Base-by-base conservation (phyloP, 2,797 vertebrate genomes). In the Gorsachius magnificus region DNA sequence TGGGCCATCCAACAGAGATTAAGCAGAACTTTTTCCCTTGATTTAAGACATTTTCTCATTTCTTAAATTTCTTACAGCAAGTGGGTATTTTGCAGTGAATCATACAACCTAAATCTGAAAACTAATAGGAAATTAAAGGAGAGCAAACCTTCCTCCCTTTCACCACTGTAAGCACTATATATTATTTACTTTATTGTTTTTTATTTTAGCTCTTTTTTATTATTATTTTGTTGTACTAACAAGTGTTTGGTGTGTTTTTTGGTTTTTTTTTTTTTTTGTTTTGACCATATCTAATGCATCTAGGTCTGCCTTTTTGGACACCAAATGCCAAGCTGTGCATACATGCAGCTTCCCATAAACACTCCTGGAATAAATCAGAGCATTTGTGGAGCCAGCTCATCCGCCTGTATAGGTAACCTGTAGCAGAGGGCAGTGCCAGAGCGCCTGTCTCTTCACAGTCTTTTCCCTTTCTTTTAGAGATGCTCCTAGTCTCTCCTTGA, bases 401-500 rank as follows among this genome's bases (percentile, higher is more conserved):
- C 28, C 1, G 2, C 28, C 53, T 63, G 33, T 24, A 22, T 6
- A 33, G 2, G 5, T 33, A 50, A 65, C 19, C 57, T 54, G 14
- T 8, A 35, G 38, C 38, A 77, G 24, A 14, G 33, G 11, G 2
- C 12, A 72, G 26, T 58, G 70, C 33, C 28, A 71, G 26, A 83
- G 15, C 26, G 51, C n/a, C 36, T 65, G 54, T 13, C 10, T 38
- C 31, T 58, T 56, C 29, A 29, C 5, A 45, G 48, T 3, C 29
- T 70, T 75, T 46, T 38, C 29, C 10, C n/a, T 46, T 57, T 50
- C 7, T 78, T 87, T 38, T 29, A 24, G 65, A 68, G 51, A 50
- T 77, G 25, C 4, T 66, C 43, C 26, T 28, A 28, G 10, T 10
- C 25, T 45, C 17, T 54, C 26, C 69, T 81, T 0, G 0, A 80